Evolutionary conservation across 2,888 invertebrate species (phyloP).

Genomic region (Plebejus argus): DNA sequence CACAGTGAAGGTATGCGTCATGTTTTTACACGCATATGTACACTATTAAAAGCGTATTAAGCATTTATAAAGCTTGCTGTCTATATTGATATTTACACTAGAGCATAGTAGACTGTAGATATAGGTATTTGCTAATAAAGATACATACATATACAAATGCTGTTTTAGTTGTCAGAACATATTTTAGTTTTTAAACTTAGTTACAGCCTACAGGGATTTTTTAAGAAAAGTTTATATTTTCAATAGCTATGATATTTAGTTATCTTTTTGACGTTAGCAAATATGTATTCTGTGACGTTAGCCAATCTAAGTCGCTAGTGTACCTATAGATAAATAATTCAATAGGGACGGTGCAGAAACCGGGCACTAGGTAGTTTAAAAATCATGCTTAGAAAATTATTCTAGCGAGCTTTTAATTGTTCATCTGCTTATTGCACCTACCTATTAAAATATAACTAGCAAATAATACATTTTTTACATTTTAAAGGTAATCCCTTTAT

Average conservation of each 20-base stretch:
- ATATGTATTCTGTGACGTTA: too few relatives aligned
- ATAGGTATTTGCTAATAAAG: not conserved
- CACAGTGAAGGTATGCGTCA: not conserved
- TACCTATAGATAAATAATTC: too few relatives aligned
- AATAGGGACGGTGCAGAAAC: not conserved
- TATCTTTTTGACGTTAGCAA: too few relatives aligned
- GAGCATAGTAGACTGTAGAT: not conserved
- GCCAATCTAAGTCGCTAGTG: too few relatives aligned
- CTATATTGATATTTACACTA: not conserved
- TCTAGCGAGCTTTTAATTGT: not conserved
- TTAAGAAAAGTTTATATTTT: too few relatives aligned
- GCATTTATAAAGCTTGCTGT: not conserved
- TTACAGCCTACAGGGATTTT: too few relatives aligned
- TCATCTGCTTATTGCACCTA: slow-evolving; percentile 6
- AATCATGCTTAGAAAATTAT: not conserved
- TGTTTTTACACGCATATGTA: not conserved
- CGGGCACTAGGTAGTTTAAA: not conserved
- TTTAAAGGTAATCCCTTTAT: slow-evolving; percentile 11
- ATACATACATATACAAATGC: not conserved
- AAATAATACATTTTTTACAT: not conserved
- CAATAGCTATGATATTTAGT: too few relatives aligned
- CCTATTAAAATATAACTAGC: not conserved
- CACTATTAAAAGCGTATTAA: not conserved
- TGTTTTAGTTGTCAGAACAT: not conserved
- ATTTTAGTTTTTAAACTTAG: not conserved